Conservation (phyloP, 2,797 vertebrate species). For the Myotis daubentonii region DNA sequence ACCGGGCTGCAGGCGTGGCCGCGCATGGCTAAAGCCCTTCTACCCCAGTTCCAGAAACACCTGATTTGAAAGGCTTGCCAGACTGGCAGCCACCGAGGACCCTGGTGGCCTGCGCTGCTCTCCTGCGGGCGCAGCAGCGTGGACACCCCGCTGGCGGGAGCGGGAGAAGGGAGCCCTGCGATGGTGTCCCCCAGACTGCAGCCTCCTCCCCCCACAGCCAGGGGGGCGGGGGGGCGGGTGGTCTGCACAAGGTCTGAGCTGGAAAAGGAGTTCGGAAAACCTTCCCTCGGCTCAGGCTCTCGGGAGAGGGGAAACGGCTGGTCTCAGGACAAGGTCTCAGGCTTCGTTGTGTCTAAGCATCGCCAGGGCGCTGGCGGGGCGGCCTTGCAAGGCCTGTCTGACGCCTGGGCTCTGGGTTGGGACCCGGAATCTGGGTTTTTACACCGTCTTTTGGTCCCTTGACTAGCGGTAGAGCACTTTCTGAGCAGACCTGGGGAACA, state of each 20-base stretch:
- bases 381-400: not conserved
- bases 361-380: not conserved
- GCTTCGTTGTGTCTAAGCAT: not conserved
- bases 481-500: not conserved
- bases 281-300: not conserved
- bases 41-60: not conserved
- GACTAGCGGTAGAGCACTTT: not conserved
- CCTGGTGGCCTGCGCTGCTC: rapidly evolving
- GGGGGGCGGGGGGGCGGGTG: rapidly evolving
- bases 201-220: not conserved
- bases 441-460: not conserved
- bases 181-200: not conserved
- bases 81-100: not conserved
- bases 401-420: not conserved
- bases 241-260: not conserved
- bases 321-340: not conserved
- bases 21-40: not conserved
- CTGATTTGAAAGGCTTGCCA: not conserved
- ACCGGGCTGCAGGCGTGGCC: not conserved
- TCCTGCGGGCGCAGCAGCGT: not conserved
- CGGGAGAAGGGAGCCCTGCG: not conserved
- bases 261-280: constrained; percentile 16
- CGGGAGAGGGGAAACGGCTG: not conserved
- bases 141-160: not conserved
- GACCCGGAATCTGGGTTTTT: not conserved